These are phyloP conservation scores for Smutsia gigantea DNA, from an alignment of 2,797 vertebrate species.

Conservation along the genomic window DNA sequence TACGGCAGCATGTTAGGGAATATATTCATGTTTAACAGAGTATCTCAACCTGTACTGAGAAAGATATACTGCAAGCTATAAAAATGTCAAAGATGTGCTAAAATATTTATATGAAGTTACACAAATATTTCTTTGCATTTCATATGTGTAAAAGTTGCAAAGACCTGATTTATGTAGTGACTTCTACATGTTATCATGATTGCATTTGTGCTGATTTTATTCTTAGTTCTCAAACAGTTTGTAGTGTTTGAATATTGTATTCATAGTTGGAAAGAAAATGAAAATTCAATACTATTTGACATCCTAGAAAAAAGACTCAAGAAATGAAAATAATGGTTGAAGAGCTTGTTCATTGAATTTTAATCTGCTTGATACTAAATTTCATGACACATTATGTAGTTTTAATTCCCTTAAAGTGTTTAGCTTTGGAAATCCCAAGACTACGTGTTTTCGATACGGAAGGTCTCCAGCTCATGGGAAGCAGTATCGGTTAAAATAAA, in stretches of 20 bases:
- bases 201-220: background rate
- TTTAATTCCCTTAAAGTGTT: background rate
- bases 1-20: background rate
- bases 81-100: background rate
- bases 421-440: background rate
- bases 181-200: background rate
- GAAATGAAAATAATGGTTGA: background rate
- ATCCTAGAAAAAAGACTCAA: background rate
- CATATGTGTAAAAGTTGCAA: background rate
- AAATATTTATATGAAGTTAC: background rate
- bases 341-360: background rate
- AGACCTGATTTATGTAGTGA: background rate
- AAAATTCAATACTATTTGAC: background rate
- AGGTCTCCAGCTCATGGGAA: background rate
- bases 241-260: background rate
- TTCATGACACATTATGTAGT: background rate
- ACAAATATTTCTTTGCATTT: background rate
- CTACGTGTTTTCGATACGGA: background rate
- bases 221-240: background rate
- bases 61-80: background rate
- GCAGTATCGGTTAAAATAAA: background rate
- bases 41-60: too few relatives aligned
- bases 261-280: background rate
- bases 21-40: background rate
- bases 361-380: background rate